Base-by-base conservation (phyloP, 2,797 vertebrate species). In the Poliocrania exsul region DNA sequence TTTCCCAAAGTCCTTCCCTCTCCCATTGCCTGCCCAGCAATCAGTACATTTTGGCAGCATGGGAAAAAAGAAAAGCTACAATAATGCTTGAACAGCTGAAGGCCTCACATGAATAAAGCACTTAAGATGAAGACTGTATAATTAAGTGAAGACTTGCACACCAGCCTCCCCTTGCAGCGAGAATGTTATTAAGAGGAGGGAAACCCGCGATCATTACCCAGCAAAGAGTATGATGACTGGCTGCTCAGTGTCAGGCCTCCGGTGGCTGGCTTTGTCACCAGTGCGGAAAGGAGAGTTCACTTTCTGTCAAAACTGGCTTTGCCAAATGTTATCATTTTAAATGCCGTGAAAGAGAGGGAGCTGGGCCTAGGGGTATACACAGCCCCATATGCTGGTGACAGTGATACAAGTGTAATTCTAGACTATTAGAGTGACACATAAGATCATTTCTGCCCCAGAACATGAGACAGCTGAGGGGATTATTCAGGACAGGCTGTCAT, bases 371-470 rank as follows among this genome's bases (percentile, higher is more conserved):
- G 99, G 99, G 98, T 99, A 98, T 98, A 98, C 98, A 98, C 98
- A 98, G 98, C 98, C 98, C 99, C 99, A 99, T 99, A 99, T 99
- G 99, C 99, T 98, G 97, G 98, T 98, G 98, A 99, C 99, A 98
- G 98, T 97, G 98, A 99, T 98, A 99, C 99, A 99, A 99, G 99
- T 99, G 98, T 99, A 99, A 99, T 99, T 99, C 98, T 98, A 99
- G 98, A 98, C 98, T 98, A 98, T 99, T 98, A 98, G 98, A 99
- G 98, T 99, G 99, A 99, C 99, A 99, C 98, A 97, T 97, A 98
- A 98, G 98, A 98, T 98, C 98, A 96, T 97, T 98, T 97, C 97
- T 98, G 98, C 98, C 98, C 97, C 95, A 97, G 98, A 99, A 98
- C 98, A 98, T 88, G 97, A 98, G 98, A 97, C 98, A 98, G 98